Percentiles rank a stretch among this genome's conserved stretches.
Evolutionary conservation across 1,140 invertebrate genomes (phyloP).

Genomic region (Pararge aegeria): DNA sequence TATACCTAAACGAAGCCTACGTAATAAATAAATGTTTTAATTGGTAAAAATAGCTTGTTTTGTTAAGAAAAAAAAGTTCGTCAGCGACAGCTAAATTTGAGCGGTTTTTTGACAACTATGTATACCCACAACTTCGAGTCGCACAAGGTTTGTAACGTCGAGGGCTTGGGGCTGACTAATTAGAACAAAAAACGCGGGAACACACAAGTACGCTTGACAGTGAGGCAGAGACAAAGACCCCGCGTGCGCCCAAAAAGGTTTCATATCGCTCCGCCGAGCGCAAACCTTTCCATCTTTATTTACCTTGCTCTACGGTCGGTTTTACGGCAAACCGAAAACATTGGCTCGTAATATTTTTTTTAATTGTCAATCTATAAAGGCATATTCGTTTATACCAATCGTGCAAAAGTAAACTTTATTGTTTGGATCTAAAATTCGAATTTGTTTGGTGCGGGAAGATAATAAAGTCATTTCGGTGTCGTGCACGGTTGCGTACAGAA

Average conservation of each 20-base stretch:
- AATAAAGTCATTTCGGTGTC: conserved; percentile 35
- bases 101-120: not conserved
- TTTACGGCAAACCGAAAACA: conserved; percentile 35
- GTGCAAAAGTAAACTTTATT: conserved; percentile 26
- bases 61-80: too few species aligned
- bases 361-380: conserved; percentile 37
- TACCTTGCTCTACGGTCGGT: conserved; percentile 32
- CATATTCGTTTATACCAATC: conserved; percentile 14
- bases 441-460: conserved; percentile 15
- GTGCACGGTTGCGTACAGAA: conserved; percentile 65
- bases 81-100: too few species aligned
- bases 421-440: conserved; percentile 15
- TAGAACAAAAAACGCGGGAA: conserved; percentile 79
- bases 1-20: too few species aligned
- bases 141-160: conserved; percentile 56
- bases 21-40: too few species aligned
- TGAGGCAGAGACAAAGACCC: conserved; percentile 76
- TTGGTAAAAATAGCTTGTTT: too few species aligned
- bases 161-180: conserved; percentile 73
- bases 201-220: conserved; percentile 78
- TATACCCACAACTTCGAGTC: not conserved
- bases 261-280: conserved; percentile 29
- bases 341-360: conserved; percentile 65
- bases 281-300: conserved; percentile 21
- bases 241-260: conserved; percentile 47